Conservation (phyloP, 2,888 invertebrate genomes). For the Torymus tubicola region DNA sequence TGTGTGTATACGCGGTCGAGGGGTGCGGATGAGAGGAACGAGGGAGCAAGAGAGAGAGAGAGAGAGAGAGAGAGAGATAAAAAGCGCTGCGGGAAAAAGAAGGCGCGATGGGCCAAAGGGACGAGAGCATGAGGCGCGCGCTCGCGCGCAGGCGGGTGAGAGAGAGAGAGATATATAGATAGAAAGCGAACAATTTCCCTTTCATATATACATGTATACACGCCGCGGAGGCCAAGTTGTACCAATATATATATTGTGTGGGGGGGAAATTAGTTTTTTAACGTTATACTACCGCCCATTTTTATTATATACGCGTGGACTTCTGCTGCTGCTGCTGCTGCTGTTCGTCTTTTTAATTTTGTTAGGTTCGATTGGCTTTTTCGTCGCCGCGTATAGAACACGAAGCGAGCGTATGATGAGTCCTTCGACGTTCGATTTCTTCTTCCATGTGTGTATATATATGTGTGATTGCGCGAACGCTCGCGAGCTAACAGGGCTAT, state of each 20-base stretch:
- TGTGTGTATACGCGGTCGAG: slow-evolving; percentile 4
- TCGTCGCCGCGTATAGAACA: no score
- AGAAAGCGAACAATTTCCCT: slow-evolving; percentile 75
- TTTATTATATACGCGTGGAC: slow-evolving; percentile 7
- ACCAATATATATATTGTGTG: slow-evolving; percentile 59
- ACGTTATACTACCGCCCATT: slow-evolving; percentile 11
- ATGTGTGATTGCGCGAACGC: no score
- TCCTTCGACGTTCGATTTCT: no score
- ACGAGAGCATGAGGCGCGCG: slow-evolving; percentile 61
- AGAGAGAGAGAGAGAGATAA: slow-evolving; percentile 59
- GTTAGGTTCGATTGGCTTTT: no score
- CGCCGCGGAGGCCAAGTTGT: slow-evolving; percentile 64
- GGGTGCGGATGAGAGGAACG: slow-evolving; percentile 47
- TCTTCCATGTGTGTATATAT: no score
- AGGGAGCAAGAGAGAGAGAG: slow-evolving; percentile 60
- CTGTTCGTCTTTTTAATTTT: no score
- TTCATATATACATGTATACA: slow-evolving; percentile 73
- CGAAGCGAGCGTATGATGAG: no score
- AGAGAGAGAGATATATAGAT: slow-evolving; percentile 61
- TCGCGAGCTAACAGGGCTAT: no score
- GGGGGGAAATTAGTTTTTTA: slow-evolving; percentile 46
- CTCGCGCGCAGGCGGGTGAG: slow-evolving; percentile 56
- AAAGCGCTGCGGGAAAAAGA: slow-evolving; percentile 55
- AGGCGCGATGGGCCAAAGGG: slow-evolving; percentile 43
- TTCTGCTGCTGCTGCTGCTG: no score